Conservation (phyloP, 2,888 invertebrate genomes). For the Aphrophora alni region DNA sequence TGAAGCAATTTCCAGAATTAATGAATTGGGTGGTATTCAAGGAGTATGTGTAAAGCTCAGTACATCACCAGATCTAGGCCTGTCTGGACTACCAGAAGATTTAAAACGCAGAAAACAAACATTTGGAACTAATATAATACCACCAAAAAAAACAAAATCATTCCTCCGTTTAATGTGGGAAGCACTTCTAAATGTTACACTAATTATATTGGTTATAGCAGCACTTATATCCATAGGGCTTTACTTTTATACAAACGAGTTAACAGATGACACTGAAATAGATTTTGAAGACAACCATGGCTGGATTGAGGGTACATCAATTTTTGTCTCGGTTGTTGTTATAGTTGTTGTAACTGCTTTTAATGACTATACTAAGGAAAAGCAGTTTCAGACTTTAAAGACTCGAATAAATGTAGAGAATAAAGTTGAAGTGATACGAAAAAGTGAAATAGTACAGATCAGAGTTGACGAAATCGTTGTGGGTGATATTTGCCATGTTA, state of each 20-base stretch:
- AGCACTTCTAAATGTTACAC: conserved; percentile 68
- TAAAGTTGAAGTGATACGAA: conserved; percentile 66
- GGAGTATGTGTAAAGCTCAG: conserved; percentile 65
- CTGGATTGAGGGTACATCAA: conserved; percentile 72
- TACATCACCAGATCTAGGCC: conserved; percentile 65
- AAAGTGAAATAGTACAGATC: conserved; percentile 63
- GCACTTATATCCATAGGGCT: conserved; percentile 67
- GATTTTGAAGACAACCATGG: conserved; percentile 61
- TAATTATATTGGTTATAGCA: conserved; percentile 67
- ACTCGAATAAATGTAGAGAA: conserved; percentile 69
- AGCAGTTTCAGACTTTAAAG: conserved; percentile 69
- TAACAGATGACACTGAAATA: no score
- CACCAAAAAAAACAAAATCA: conserved; percentile 67
- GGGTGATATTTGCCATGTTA: conserved; percentile 66
- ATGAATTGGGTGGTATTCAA: conserved; percentile 60
- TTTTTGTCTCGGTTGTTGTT: conserved; percentile 67
- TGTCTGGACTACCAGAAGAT: conserved; percentile 59
- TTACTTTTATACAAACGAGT: neutral
- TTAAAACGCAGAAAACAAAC: conserved; percentile 60
- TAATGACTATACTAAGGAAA: conserved; percentile 72
- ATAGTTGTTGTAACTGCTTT: conserved; percentile 71
- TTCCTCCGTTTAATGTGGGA: conserved; percentile 68
- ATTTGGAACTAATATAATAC: conserved; percentile 68
- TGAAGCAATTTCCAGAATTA: conserved; percentile 63
- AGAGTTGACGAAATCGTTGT: conserved; percentile 66